Evolutionary conservation across 2,888 invertebrate species (phyloP), one percentile per base, ranked within the genome.

Genomic region (Tachina grossa): DNA sequence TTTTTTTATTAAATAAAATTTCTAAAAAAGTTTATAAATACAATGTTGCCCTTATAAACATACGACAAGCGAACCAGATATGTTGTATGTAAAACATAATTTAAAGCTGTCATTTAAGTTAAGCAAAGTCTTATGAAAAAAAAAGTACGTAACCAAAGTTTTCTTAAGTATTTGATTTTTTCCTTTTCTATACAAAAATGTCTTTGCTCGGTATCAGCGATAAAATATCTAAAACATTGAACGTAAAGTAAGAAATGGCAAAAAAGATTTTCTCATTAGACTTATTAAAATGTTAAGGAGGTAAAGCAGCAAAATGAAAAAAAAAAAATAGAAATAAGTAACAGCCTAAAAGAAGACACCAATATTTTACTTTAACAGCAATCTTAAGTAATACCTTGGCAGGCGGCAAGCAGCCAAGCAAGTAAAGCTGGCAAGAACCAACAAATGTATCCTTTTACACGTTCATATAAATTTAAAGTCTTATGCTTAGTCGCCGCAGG

Each of bases 181-280:
- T 49, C 11, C 11, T 39, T 47, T 71, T 13, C 61, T 53, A 19
- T 19, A 57, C 11, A 69, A 74, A 68, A 85, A 59, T 82, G 63
- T 72, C 85, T 72, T 76, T 83, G 71, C 61, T 59, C 31, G 49
- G 39, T 78, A 85, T 85, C 79, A 53, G 59, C 66, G 72, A 81
- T 84, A 86, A 86, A 84, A 77, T 74, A 86, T 81, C 79, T 76
- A 81, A 71, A 74, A 78, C 80, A 86, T 74, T 77, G 68, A 69
- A 84, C 53, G 78, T 74, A 47, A 55, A 68, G 74, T 57, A 10
- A 68, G 65, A 47, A 72, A 39, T 39, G 63, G 59, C 69, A 63
- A 51, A 22, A 71, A 85, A 89, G 91, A 90, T 90, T 90, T 89
- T 89, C 89, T 90, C 89, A 91, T 91, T 91, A 90, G 89, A 89